A percentile compares a stretch with the other conserved stretches of the same genome.
Evolutionary conservation across 2,888 invertebrate species (phyloP).

Genomic region (Pammene fasciana): DNA sequence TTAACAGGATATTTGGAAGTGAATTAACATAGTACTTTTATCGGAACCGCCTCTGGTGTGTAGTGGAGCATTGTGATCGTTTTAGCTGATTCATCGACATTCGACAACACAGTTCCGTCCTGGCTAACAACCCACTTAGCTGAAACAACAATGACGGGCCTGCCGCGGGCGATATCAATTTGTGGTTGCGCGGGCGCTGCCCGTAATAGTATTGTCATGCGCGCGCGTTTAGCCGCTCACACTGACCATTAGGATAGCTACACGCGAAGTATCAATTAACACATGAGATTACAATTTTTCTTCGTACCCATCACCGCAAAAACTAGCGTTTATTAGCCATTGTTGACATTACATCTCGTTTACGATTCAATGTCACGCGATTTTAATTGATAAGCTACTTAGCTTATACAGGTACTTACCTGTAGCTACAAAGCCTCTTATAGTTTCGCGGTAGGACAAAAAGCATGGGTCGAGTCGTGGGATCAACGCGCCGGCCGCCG

Average conservation of each 20-base stretch:
- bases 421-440: slow-evolving; percentile 20
- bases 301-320: slow-evolving; percentile 10
- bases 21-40: slow-evolving; percentile 45
- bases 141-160: slow-evolving; percentile 55
- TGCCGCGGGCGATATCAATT: slow-evolving; percentile 48
- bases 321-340: slow-evolving; percentile 17
- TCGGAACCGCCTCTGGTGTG: slow-evolving; percentile 58
- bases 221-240: slow-evolving; percentile 45
- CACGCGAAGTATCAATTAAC: slow-evolving; percentile 49
- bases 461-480: slow-evolving; percentile 40
- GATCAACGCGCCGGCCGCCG: slow-evolving; percentile 50
- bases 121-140: slow-evolving; percentile 57
- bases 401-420: slow-evolving; percentile 6
- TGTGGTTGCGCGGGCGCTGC: slow-evolving; percentile 47
- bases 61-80: slow-evolving; percentile 46
- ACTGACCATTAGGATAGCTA: slow-evolving; percentile 49
- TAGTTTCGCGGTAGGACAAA: slow-evolving; percentile 33
- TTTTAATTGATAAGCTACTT: slow-evolving; percentile 39
- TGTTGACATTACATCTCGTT: slow-evolving; percentile 30
- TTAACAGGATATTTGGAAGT: slow-evolving; percentile 49
- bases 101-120: slow-evolving; percentile 49
- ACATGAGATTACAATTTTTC: slow-evolving; percentile 46
- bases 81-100: slow-evolving; percentile 60
- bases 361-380: slow-evolving; percentile 31
- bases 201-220: slow-evolving; percentile 34